phyloP scores from a whole-genome alignment of 2,888 invertebrate species.

The Julus scanicus region DNA sequence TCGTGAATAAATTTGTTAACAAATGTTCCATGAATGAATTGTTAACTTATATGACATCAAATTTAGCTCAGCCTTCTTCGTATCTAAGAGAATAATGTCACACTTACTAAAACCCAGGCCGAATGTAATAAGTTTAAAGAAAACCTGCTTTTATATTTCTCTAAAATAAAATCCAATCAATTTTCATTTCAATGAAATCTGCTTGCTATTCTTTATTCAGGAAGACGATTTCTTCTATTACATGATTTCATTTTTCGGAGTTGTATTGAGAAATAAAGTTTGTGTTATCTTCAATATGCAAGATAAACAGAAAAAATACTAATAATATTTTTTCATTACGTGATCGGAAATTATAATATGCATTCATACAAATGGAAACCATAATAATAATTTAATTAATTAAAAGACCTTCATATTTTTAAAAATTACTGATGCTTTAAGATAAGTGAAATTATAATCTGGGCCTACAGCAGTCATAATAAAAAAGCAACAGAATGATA shows the following conservation, averaged over 20 bases:
- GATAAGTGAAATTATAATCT: not conserved
- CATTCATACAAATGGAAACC: not conserved
- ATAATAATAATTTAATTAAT: slow-evolving; percentile 13
- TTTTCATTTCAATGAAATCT: not conserved
- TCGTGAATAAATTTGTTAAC: not conserved
- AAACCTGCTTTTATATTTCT: not conserved
- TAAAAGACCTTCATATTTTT: not conserved
- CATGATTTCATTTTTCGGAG: not conserved
- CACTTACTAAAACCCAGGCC: not conserved
- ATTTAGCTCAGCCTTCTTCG: not conserved
- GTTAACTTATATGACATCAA: not conserved
- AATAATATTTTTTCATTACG: not conserved
- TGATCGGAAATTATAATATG: not conserved
- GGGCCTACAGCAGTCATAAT: not conserved
- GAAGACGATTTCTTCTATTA: not conserved
- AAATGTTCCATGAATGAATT: slow-evolving; percentile 10
- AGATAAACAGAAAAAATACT: not conserved
- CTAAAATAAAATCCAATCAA: not conserved
- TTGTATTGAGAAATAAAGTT: not conserved
- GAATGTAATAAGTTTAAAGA: not conserved
- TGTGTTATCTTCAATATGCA: not conserved
- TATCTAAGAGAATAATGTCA: not conserved
- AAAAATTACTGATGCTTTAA: not conserved
- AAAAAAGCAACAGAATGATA: too few relatives aligned
- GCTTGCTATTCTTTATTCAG: not conserved